These are phyloP conservation scores for Mactromeris polynyma DNA, from an alignment of 2,888 invertebrate genomes.

Conservation along the genomic window DNA sequence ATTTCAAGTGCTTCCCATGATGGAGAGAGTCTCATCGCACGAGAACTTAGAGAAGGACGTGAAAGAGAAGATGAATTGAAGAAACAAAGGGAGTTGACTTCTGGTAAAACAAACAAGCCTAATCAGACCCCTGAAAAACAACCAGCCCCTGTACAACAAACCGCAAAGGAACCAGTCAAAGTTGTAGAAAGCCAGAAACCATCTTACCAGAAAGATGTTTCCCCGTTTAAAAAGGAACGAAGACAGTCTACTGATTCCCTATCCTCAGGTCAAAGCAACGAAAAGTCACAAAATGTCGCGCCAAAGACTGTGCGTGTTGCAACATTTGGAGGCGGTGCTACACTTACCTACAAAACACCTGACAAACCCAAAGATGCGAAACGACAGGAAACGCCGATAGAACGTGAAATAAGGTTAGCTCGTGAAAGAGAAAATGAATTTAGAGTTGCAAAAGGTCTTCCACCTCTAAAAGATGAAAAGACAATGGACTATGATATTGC, in stretches of 20 bases:
- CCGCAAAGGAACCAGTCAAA: conserved; percentile 33
- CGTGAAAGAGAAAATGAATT: conserved; percentile 88
- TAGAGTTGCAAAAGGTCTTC: conserved; percentile 84
- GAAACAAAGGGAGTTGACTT: conserved; percentile 58
- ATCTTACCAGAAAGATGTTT: conserved; percentile 78
- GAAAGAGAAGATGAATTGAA: conserved; percentile 88
- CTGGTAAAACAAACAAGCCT: conserved; percentile 9
- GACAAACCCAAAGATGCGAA: conserved; percentile 54
- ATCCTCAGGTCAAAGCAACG: conserved; percentile 77
- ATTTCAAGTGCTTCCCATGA: conserved; percentile 79
- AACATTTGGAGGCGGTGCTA: conserved; percentile 47
- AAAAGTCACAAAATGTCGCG: conserved; percentile 51
- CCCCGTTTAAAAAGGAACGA: conserved; percentile 71
- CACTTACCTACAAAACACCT: conserved; percentile 44
- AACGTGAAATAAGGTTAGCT: conserved; percentile 88
- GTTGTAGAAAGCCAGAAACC: conserved; percentile 42
- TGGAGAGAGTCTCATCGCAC: conserved; percentile 87
- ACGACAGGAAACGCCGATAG: conserved; percentile 88
- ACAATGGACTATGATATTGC: conserved; percentile 45
- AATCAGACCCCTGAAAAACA: conserved; percentile 10
- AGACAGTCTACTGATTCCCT: conserved; percentile 73
- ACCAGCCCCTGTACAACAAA: not conserved
- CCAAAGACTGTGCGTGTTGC: conserved; percentile 29
- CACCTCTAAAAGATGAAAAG: conserved; percentile 72
- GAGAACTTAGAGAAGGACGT: conserved; percentile 88